A percentile compares a stretch with the other conserved stretches of the same genome.
These are phyloP conservation scores for Otolemur garnettii DNA, from an alignment of 2,113 vertebrate species.

Conservation along the genomic window DNA sequence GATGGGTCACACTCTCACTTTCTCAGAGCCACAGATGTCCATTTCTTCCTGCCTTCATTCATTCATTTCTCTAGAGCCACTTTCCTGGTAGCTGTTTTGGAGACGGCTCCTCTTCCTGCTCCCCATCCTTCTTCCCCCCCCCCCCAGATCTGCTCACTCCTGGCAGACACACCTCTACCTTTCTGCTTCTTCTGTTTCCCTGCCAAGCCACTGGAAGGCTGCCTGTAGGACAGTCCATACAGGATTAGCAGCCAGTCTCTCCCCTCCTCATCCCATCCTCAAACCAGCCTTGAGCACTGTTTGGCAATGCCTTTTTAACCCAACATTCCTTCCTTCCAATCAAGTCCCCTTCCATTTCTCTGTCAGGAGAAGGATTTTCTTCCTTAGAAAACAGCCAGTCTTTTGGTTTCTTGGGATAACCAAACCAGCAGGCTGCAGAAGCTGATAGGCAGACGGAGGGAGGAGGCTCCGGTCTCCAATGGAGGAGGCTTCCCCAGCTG, in stretches of 20 bases:
- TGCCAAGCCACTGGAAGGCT: not conserved
- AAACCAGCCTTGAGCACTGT: not conserved
- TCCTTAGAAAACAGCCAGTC: not conserved
- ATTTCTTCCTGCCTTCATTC: not conserved
- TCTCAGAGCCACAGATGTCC: not conserved
- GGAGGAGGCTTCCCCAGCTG: not conserved
- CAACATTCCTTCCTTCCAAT: not conserved
- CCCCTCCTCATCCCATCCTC: not conserved
- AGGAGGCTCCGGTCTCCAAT: too few relatives aligned
- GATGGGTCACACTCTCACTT: not conserved
- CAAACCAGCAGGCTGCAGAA: not conserved
- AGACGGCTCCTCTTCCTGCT: not conserved
- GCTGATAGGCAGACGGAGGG: not conserved
- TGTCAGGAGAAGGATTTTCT: not conserved
- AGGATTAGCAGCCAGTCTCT: not conserved
- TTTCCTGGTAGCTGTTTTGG: not conserved
- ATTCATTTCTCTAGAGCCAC: not conserved
- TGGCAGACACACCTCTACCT: not conserved
- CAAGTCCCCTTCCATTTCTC: not conserved
- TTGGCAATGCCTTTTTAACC: not conserved
- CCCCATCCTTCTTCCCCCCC: not conserved
- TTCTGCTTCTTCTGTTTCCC: not conserved
- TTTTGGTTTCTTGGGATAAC: not conserved
- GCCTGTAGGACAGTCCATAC: not conserved
- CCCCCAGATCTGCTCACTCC: not conserved